These are phyloP conservation scores for Scolanthus callimorphus DNA, from an alignment of 92 coral and sea anemone genomes.

Conservation along the genomic window DNA sequence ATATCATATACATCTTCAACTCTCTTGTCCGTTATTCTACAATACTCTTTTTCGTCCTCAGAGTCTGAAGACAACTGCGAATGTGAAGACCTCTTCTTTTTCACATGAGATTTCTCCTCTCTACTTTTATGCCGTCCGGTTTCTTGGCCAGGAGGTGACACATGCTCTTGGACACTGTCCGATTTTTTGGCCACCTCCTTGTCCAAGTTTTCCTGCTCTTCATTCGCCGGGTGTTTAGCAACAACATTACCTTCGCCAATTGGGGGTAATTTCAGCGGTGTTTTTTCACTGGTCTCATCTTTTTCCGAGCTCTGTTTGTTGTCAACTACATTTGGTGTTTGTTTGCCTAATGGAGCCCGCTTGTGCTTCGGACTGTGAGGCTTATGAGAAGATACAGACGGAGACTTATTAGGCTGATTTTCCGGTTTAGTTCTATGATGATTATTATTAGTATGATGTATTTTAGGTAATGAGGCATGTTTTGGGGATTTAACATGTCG, in stretches of 20 bases:
- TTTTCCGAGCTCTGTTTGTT: slow-evolving; percentile 19
- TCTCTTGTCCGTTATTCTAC: slow-evolving; percentile 64
- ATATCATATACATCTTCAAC: slow-evolving; percentile 85
- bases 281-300: no score
- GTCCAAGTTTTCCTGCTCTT: slow-evolving; percentile 10
- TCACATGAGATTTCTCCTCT: slow-evolving; percentile 10
- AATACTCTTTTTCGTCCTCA: slow-evolving; percentile 50
- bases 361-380: slow-evolving; percentile 21
- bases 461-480: slow-evolving; percentile 36
- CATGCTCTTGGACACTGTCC: not conserved
- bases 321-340: slow-evolving; percentile 1
- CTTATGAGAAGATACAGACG: not conserved
- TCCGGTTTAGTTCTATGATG: not conserved
- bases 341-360: slow-evolving; percentile 25
- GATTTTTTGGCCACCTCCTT: no score
- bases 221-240: slow-evolving; percentile 28
- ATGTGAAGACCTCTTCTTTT: slow-evolving; percentile 29
- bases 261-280: slow-evolving; percentile 77
- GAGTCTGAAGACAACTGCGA: slow-evolving; percentile 22
- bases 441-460: slow-evolving; percentile 29
- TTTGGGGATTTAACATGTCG: slow-evolving; percentile 21
- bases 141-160: slow-evolving; percentile 10
- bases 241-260: slow-evolving; percentile 56
- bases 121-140: not conserved
- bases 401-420: not conserved